These are phyloP conservation scores for Leucozona laternaria DNA, from an alignment of 2,888 invertebrate species.

Conservation along the genomic window DNA sequence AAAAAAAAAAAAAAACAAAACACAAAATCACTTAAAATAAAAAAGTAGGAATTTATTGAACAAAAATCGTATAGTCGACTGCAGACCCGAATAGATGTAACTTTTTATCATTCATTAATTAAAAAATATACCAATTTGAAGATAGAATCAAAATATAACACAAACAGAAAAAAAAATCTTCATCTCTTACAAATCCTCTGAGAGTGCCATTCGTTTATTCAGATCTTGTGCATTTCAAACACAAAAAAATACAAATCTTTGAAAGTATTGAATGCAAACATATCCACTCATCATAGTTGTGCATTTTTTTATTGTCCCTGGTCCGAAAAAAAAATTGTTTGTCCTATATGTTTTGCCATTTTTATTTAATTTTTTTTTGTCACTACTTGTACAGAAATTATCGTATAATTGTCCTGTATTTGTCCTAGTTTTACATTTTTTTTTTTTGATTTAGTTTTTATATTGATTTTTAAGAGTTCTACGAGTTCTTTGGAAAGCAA, in stretches of 20 bases:
- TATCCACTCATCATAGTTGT: slow-evolving; percentile 41
- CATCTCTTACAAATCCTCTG: slow-evolving; percentile 29
- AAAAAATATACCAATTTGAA: slow-evolving; percentile 43
- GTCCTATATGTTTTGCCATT: slow-evolving; percentile 5
- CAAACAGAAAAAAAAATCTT: slow-evolving; percentile 36
- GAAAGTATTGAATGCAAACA: slow-evolving; percentile 39
- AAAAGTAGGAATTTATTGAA: slow-evolving; percentile 53
- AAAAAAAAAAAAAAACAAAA: not conserved
- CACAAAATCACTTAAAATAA: slow-evolving; percentile 50
- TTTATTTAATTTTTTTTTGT: slow-evolving; percentile 53
- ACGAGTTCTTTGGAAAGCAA: slow-evolving; percentile 48
- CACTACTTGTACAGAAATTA: slow-evolving; percentile 55
- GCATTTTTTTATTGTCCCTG: slow-evolving; percentile 56
- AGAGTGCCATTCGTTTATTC: slow-evolving; percentile 39
- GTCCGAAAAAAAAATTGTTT: slow-evolving; percentile 9
- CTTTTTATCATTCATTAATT: slow-evolving; percentile 44
- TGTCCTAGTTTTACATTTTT: slow-evolving; percentile 27
- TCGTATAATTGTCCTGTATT: slow-evolving; percentile 46
- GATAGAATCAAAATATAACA: slow-evolving; percentile 32
- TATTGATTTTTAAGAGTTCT: slow-evolving; percentile 43
- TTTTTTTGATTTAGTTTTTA: slow-evolving; percentile 21
- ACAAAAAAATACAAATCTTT: slow-evolving; percentile 6
- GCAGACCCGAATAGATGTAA: slow-evolving; percentile 82
- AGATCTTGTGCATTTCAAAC: slow-evolving; percentile 42
- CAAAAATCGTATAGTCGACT: slow-evolving; percentile 80